phyloP scores from a whole-genome alignment of 2,888 invertebrate genomes.

The Heliconius hortense region DNA sequence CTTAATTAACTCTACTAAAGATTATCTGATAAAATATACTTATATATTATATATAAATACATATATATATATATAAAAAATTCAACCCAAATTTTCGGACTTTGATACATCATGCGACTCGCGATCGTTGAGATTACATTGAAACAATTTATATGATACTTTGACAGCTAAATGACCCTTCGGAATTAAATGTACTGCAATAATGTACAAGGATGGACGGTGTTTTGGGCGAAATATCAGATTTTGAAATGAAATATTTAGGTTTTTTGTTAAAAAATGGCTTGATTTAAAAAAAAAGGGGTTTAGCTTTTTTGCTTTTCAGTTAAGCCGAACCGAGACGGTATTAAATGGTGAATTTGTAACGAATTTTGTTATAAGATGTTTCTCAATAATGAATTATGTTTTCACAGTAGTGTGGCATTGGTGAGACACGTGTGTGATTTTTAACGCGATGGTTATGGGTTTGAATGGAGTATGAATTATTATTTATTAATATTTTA shows the following conservation, averaged over 20 bases:
- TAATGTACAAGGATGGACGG: constrained; percentile 19
- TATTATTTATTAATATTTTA: too few species aligned
- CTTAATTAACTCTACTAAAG: constrained; percentile 57
- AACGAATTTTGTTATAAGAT: background rate
- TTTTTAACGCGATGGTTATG: too few species aligned
- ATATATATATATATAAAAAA: constrained; percentile 46
- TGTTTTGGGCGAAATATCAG: constrained; percentile 6
- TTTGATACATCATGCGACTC: constrained; percentile 73
- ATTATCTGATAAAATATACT: constrained; percentile 51
- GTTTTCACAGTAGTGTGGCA: too few species aligned
- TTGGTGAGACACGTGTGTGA: too few species aligned
- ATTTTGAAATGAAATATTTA: constrained; percentile 5
- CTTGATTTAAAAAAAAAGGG: background rate
- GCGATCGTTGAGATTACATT: constrained; percentile 57
- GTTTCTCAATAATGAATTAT: background rate
- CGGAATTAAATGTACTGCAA: constrained; percentile 4
- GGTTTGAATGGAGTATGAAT: too few species aligned
- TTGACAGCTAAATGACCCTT: constrained; percentile 60
- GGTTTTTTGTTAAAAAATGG: background rate
- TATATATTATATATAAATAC: constrained; percentile 38
- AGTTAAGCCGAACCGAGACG: background rate
- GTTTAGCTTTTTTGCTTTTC: background rate
- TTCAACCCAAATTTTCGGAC: constrained; percentile 66
- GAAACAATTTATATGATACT: constrained; percentile 60
- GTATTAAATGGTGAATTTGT: background rate